These are phyloP conservation scores for Phalacrocorax carbo DNA, from an alignment of 2,113 vertebrate species.

Conservation along the genomic window DNA sequence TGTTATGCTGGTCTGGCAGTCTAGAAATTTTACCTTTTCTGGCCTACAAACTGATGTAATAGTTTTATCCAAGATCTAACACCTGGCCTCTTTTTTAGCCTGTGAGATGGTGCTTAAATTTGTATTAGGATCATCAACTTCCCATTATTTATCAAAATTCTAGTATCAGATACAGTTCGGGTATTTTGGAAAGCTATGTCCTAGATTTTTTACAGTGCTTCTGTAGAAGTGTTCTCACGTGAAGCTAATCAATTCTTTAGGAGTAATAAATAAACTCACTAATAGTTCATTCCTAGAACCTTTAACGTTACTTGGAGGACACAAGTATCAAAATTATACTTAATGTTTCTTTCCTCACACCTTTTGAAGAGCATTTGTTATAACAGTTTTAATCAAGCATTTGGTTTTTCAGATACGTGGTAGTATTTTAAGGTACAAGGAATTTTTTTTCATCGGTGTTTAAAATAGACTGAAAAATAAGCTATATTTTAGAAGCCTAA, in stretches of 20 bases:
- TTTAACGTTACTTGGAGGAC: not conserved
- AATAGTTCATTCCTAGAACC: not conserved
- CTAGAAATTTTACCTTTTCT: not conserved
- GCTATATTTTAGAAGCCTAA: not conserved
- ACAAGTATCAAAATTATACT: not conserved
- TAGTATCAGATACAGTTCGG: not conserved
- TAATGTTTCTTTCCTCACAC: not conserved
- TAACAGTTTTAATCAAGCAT: not conserved
- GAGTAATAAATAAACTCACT: not conserved
- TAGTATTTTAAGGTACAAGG: not conserved
- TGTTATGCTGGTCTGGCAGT: not conserved
- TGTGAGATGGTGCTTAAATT: not conserved
- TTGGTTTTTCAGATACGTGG: not conserved
- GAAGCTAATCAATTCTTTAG: not conserved
- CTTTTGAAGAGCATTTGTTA: not conserved
- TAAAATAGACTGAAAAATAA: not conserved
- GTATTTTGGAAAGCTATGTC: not conserved
- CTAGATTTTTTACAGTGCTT: not conserved
- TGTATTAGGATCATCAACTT: not conserved
- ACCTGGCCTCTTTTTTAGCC: not conserved
- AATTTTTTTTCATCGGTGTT: not conserved
- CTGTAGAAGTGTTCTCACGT: not conserved
- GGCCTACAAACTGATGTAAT: not conserved
- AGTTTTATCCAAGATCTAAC: not conserved
- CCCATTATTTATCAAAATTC: not conserved